Evolutionary conservation across 2,797 vertebrate genomes (phyloP).

Genomic region (Pygocentrus nattereri): DNA sequence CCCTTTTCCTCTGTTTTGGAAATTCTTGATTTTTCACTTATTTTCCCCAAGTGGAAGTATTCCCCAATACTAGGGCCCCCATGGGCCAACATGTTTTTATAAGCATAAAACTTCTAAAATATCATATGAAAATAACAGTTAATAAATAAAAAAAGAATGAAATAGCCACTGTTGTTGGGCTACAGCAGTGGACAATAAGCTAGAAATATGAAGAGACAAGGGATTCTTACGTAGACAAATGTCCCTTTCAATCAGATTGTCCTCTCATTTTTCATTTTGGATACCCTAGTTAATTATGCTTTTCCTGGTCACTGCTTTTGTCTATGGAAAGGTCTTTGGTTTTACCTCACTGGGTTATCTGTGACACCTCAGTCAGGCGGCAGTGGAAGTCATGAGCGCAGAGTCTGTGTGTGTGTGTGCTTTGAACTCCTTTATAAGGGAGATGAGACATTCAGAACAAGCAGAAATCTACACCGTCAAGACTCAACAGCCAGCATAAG

Average conservation of each 20-base stretch:
- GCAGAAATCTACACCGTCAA: constrained; percentile 47
- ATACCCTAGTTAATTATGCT: constrained; percentile 67
- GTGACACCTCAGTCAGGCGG: constrained; percentile 49
- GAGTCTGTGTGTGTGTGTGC: constrained; percentile 56
- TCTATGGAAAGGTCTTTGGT: constrained; percentile 80
- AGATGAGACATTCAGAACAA: constrained; percentile 58
- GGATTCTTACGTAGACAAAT: constrained; percentile 24
- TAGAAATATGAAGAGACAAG: constrained; percentile 31
- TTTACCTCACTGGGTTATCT: constrained; percentile 73
- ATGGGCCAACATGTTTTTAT: neutral
- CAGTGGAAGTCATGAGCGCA: constrained; percentile 5
- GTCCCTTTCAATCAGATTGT: constrained; percentile 55
- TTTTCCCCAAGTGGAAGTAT: no score
- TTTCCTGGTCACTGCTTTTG: constrained; percentile 76
- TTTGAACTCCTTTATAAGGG: constrained; percentile 76
- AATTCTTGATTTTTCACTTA: no score
- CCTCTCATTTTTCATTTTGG: constrained; percentile 51
- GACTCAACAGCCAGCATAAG: constrained; percentile 6
- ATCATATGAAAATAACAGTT: neutral
- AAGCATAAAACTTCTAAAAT: neutral
- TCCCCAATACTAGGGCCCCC: no score
- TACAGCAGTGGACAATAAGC: constrained; percentile 59
- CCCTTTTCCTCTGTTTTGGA: no score
- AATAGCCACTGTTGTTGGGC: neutral
- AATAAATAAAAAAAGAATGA: neutral